Evolutionary conservation across 2,113 vertebrate species (phyloP).

Genomic region (Mugil cephalus): DNA sequence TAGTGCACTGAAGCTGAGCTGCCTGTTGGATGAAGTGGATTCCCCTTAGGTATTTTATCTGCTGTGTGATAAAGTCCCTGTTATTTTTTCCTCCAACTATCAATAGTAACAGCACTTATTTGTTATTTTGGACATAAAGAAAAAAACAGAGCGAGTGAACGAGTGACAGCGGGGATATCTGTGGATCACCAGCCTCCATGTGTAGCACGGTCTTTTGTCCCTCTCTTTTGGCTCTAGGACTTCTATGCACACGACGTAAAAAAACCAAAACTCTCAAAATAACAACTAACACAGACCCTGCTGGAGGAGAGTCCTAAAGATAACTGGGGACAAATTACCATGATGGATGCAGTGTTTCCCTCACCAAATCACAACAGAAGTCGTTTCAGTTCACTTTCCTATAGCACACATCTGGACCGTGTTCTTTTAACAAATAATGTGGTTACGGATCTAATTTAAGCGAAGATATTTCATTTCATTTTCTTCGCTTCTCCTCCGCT

Average conservation of each 20-base stretch:
- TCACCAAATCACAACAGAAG: too few species aligned
- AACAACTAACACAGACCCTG: conserved; percentile 34
- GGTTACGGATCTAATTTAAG: too few species aligned
- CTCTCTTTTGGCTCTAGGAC: conserved; percentile 47
- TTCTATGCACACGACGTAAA: conserved; percentile 37
- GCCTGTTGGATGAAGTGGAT: conserved; percentile 61
- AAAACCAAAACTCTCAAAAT: conserved; percentile 46
- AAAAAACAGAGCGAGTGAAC: conserved; percentile 31
- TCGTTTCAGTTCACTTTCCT: too few species aligned
- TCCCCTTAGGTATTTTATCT: conserved; percentile 60
- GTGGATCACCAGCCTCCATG: conserved; percentile 49
- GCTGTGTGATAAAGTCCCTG: conserved; percentile 62
- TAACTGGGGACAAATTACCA: conserved; percentile 9
- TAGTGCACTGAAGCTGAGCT: conserved; percentile 53
- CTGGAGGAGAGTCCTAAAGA: conserved; percentile 36
- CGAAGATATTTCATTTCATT: too few species aligned
- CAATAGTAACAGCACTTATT: conserved; percentile 48
- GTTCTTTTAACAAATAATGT: too few species aligned
- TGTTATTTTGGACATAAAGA: conserved; percentile 46
- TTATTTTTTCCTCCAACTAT: conserved; percentile 52
- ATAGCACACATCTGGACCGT: too few species aligned
- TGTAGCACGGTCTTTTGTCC: conserved; percentile 15
- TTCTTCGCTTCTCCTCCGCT: too few species aligned
- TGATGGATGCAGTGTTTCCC: too few species aligned
- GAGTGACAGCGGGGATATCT: conserved; percentile 51